These are phyloP conservation scores for Mycetomoellerius zeteki DNA, from an alignment of 1,140 invertebrate genomes.

Conservation along the genomic window DNA sequence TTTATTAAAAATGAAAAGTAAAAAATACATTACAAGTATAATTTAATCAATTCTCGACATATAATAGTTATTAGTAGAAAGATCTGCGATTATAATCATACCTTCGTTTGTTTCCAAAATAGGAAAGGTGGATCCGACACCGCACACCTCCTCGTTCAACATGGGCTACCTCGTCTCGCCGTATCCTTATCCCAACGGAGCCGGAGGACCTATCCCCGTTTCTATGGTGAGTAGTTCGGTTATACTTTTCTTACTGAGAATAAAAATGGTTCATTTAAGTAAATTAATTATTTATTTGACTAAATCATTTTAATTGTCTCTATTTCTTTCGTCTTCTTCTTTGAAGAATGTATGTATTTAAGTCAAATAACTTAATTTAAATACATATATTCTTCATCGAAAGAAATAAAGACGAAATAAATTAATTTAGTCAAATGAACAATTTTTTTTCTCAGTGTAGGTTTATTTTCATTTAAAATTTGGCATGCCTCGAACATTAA, in stretches of 20 bases:
- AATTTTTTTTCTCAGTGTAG: too few species aligned
- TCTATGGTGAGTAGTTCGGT: slow-evolving; percentile 92
- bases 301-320: too few species aligned
- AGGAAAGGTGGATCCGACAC: slow-evolving; percentile 95
- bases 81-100: slow-evolving; percentile 7
- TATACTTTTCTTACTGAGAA: slow-evolving; percentile 33
- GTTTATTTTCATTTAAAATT: slow-evolving; percentile 45
- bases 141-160: slow-evolving; percentile 94
- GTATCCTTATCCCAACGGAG: slow-evolving; percentile 95
- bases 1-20: neutral
- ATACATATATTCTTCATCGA: too few species aligned
- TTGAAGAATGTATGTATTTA: too few species aligned
- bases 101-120: slow-evolving; percentile 74
- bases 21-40: neutral
- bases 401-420: too few species aligned
- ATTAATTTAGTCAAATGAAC: too few species aligned
- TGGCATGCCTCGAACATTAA: slow-evolving; percentile 28
- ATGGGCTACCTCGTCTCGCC: slow-evolving; percentile 96
- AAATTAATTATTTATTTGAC: too few species aligned
- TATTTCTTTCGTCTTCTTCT: too few species aligned
- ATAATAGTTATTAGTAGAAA: neutral
- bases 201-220: slow-evolving; percentile 93
- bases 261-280: too few species aligned
- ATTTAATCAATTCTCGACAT: neutral
- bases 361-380: too few species aligned